Conservation (phyloP, 2,888 invertebrate species). For the Ectemnius continuus region DNA sequence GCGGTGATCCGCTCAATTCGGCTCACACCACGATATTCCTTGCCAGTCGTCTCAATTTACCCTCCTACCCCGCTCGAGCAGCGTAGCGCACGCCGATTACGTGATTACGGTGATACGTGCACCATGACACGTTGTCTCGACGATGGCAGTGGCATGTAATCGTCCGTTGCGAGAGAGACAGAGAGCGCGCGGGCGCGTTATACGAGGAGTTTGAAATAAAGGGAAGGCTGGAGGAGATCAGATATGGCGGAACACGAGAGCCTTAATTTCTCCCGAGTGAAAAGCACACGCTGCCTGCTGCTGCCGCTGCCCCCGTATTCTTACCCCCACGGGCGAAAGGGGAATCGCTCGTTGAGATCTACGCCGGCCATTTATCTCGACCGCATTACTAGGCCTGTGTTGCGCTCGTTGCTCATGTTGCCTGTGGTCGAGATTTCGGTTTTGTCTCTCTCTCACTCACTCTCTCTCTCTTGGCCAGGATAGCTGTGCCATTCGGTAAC, state of each 20-base stretch:
- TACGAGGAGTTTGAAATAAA: neutral
- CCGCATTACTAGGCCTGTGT: no score
- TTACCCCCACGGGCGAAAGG: neutral
- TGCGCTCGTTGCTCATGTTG: no score
- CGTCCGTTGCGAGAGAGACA: neutral
- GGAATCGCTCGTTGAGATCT: no score
- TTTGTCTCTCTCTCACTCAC: no score
- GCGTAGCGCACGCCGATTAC: slow-evolving; percentile 28
- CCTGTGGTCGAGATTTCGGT: no score
- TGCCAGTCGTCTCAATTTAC: slow-evolving; percentile 38
- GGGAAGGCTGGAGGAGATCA: neutral
- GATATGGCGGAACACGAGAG: neutral
- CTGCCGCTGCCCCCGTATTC: neutral
- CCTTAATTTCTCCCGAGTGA: slow-evolving; percentile 33
- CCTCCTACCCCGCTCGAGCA: slow-evolving; percentile 19
- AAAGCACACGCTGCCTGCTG: slow-evolving; percentile 10
- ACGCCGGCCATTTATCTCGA: no score
- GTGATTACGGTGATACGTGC: slow-evolving; percentile 34
- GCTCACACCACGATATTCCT: slow-evolving; percentile 12
- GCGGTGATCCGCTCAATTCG: no score
- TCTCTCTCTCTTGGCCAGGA: no score
- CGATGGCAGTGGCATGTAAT: slow-evolving; percentile 22
- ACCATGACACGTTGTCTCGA: neutral
- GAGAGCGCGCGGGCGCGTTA: neutral
- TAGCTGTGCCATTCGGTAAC: no score